Evolutionary conservation across 2,797 vertebrate species (phyloP), one percentile per base, ranked within the genome.

Genomic region (Centropyge bicolor): DNA sequence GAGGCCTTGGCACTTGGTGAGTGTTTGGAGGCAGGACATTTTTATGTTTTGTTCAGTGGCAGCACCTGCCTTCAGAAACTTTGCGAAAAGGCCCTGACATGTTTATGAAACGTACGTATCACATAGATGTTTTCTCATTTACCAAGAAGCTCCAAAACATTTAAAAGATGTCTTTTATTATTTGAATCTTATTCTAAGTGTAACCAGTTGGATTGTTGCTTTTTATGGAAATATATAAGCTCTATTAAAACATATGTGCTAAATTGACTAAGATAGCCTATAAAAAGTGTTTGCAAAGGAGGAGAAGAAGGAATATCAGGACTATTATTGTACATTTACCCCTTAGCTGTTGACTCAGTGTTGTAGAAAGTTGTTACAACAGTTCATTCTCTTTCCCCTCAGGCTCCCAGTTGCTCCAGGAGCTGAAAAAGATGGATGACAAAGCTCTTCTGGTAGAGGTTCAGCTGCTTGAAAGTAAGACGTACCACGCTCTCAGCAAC

Each of bases 371-470:
- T 65, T 56, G 54, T 51, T 57, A 20, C 41, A 43, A 20, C 31
- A 67, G 51, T 41, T 70, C 27, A 0, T 20, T 43, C 8, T 62
- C 36, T 14, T 40, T 1, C 13, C 13, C 72, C 6, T 45, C 76
- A 99, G 98, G 97, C 61, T 95, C 98, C 78, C 98, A 99, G 92
- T 94, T 99, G 87, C 96, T 99, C 6, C 94, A 97, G 83, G 98
- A 99, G 80, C 95, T 99, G 88, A 99, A 99, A 90, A 99, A 99
- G 95, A 99, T 99, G 98, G 98, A 99, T 31, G 98, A 99, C 93
- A 99, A 99, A 94, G 97, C 97, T 20, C 94, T 99, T 86, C 93
- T 99, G 90, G 98, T 99, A 70, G 98, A 99, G 91, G 98, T 99
- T 81, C 98, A 99, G 92, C 95, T 99, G 85, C 94, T 99, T 63